A percentile compares a stretch with the other conserved stretches of the same genome.
Evolutionary conservation across 92 coral and sea anemone species (phyloP).

Genomic region (Umimayanthus chanpuru): DNA sequence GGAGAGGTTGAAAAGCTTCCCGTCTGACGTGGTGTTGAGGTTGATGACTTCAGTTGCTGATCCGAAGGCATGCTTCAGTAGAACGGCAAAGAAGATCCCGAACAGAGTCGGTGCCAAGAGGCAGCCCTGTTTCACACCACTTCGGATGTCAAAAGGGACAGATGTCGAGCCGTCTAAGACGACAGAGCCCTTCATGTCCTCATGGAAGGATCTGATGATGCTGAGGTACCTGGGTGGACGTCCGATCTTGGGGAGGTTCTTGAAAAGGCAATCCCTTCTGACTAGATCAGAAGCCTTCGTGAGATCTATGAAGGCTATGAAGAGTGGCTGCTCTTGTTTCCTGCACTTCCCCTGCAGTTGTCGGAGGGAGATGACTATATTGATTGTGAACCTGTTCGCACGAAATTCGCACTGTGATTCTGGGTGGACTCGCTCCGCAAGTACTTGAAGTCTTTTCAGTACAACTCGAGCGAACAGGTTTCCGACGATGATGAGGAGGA

Average conservation of each 20-base stretch:
- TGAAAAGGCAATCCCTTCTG: slow-evolving; percentile 20
- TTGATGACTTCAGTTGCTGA: too few species aligned
- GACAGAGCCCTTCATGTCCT: too few species aligned
- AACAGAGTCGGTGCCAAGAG: too few species aligned
- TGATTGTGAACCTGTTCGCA: background rate
- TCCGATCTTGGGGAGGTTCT: slow-evolving; percentile 20
- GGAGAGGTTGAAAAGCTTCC: too few species aligned
- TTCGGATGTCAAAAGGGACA: too few species aligned
- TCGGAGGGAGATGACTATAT: slow-evolving; percentile 23
- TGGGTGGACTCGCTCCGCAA: slow-evolving; percentile 26
- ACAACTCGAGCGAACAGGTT: background rate
- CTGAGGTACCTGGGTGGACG: background rate
- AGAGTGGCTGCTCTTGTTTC: slow-evolving; percentile 2
- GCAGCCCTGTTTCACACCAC: too few species aligned
- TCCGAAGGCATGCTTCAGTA: too few species aligned
- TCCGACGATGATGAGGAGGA: background rate
- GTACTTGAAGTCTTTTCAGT: background rate
- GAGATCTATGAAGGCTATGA: slow-evolving; percentile 18
- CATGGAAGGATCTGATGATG: too few species aligned
- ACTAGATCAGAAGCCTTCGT: slow-evolving; percentile 36
- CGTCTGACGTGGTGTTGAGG: too few species aligned
- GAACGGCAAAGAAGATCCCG: too few species aligned
- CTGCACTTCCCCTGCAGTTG: slow-evolving; percentile 32
- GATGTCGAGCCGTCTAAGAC: too few species aligned
- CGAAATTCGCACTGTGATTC: slow-evolving; percentile 22